These are phyloP conservation scores for Campaea margaritaria DNA, from an alignment of 2,888 invertebrate species.

Conservation along the genomic window DNA sequence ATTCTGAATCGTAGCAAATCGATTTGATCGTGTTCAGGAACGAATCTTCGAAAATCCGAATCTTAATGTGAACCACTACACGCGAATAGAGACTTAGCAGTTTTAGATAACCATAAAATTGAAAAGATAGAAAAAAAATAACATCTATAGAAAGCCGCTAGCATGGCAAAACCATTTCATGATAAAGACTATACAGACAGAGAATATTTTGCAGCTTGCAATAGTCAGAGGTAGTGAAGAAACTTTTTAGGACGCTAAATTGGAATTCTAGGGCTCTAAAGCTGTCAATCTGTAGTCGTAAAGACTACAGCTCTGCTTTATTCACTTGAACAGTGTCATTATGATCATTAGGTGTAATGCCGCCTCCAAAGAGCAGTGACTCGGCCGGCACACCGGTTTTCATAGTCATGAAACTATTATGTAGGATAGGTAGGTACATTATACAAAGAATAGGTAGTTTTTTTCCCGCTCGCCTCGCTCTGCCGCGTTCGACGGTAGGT, in stretches of 20 bases:
- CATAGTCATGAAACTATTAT: constrained; percentile 28
- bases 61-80: constrained; percentile 51
- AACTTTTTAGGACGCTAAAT: background rate
- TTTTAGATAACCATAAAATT: constrained; percentile 22
- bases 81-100: constrained; percentile 39
- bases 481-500: constrained; percentile 55
- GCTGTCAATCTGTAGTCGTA: constrained; percentile 12
- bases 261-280: constrained; percentile 5
- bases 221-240: too few relatives aligned
- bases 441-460: constrained; percentile 51
- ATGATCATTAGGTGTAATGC: constrained; percentile 33
- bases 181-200: too few relatives aligned
- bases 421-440: constrained; percentile 35
- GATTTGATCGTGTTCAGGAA: constrained; percentile 60
- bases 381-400: constrained; percentile 34
- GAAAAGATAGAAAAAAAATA: constrained; percentile 3
- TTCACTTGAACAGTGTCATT: constrained; percentile 18
- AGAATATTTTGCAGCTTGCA: too few relatives aligned
- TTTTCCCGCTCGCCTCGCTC: constrained; percentile 68
- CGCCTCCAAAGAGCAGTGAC: constrained; percentile 39
- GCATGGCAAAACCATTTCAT: background rate
- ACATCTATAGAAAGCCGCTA: background rate
- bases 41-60: constrained; percentile 57
- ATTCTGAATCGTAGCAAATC: constrained; percentile 64
- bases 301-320: constrained; percentile 10